Evolutionary conservation across 2,888 invertebrate species (phyloP), one percentile per base, ranked within the genome.

Genomic region (Caenorhabditis uteleia): DNA sequence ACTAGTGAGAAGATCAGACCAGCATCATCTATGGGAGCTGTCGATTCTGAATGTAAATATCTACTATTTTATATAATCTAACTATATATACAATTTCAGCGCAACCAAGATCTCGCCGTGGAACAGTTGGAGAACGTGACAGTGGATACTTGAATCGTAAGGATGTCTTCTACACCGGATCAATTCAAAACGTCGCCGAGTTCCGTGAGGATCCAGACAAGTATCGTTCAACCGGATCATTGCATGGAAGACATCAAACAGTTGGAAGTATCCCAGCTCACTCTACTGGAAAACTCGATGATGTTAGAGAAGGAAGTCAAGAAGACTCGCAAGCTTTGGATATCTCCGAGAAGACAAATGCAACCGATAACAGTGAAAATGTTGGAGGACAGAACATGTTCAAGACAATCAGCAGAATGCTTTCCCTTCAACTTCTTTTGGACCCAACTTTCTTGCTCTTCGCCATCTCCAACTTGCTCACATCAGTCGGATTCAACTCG

Each of bases 401-500:
- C 55, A 72, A 72, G 67, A 71, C 75, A 5, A 60, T 81, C 44
- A 72, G 67, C 54, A 76, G 83, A 85, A 92, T 94, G 91, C 88
- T 95, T 80, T 91, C 94, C 83, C 87, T 94, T 70, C 88, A 89
- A 0, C 87, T 98, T 45, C 87, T 97, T 57, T 88, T 89, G 76
- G 91, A 94, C 85, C 88, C 90, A 26, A 87, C 94, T 69, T 97
- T 95, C 84, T 87, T 95, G 68, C 86, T 95, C 62, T 97, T 95
- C 84, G 89, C 90, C 14, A 77, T 92, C 51, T 95, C 95, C 34
- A 98, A 98, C 85, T 93, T 98, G 84, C 89, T 91, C 83, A 93
- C 93, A 39, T 94, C 92, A 83, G 90, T 95, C 82, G 94, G 94
- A 62, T 94, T 93, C 87, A 92, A 93, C 84, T 89, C 94, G 82